Base-by-base conservation (phyloP, 2,888 invertebrate genomes). In the Rambutsinella grinnellia region DNA sequence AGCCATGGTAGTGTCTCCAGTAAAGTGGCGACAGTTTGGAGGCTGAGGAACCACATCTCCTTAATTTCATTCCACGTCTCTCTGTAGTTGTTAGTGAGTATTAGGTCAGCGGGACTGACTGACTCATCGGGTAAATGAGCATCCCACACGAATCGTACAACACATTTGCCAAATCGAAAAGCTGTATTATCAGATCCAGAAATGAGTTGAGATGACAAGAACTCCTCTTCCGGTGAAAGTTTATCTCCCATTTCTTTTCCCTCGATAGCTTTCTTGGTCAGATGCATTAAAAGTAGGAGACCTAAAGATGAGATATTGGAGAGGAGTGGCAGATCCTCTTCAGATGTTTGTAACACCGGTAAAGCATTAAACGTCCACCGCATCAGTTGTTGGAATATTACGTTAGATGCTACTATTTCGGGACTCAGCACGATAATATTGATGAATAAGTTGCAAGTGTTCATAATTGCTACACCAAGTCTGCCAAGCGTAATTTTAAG, bases 11-110 rank as follows among this genome's bases (percentile, higher is more conserved):
- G 90, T 77, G 92, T 90, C 19, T 93, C 91, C 49, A 96, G 87
- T 0, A 95, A 92, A 36, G 92, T 91, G 85, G 94, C 92, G 90
- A 96, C 92, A 1, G 96, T 95, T 86, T 96, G 96, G 94, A 96
- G 95, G 23, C 96, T 96, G 78, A 96, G 88, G 87, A 95, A 96
- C 96, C 96, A 96, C 15, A 96, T 88, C 85, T 96, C 96, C 86
- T 93, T 93, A 75, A 96, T 90, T 86, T 96, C 95, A 88, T 92
- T 91, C 96, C 96, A 96, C 85, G 92, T 90, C 85, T 93, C 93
- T 85, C 95, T 94, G 86, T 96, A 96, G 2, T 91, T 89, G 88
- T 94, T 93, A 0, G 95, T 90, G 0, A 96, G 94, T 1, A 95
- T 94, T 75, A 96, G 87, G 63, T 93, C 83, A 10, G 90, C 91